These are phyloP conservation scores for Zaprionus gabonicus DNA, from an alignment of 1,140 invertebrate species.

Conservation along the genomic window DNA sequence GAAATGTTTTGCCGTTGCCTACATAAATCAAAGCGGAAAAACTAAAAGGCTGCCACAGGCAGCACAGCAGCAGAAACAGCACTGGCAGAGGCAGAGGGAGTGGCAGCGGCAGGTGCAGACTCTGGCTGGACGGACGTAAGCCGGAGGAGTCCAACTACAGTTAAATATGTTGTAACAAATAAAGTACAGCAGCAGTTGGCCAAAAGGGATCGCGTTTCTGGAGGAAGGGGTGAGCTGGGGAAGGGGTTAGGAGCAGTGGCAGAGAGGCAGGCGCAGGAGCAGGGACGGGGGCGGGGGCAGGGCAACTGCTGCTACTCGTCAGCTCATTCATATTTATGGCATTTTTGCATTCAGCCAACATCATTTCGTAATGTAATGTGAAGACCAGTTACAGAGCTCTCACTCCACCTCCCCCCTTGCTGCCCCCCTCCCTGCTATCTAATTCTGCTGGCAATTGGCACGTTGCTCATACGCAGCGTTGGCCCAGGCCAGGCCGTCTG, in stretches of 20 bases:
- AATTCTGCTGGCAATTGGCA: slow-evolving; percentile 67
- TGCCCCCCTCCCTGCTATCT: neutral
- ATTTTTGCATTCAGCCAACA: slow-evolving; percentile 80
- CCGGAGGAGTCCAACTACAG: slow-evolving; percentile 62
- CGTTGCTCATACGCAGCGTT: slow-evolving; percentile 75
- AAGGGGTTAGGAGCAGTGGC: neutral
- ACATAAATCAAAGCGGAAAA: slow-evolving; percentile 74
- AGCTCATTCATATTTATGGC: slow-evolving; percentile 83
- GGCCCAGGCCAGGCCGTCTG: slow-evolving; percentile 22
- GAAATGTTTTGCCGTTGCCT: slow-evolving; percentile 74
- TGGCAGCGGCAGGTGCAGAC: slow-evolving; percentile 20
- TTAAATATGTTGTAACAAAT: slow-evolving; percentile 83
- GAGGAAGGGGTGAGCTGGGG: neutral
- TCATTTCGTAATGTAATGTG: slow-evolving; percentile 80
- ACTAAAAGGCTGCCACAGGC: slow-evolving; percentile 74
- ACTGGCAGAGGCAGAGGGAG: neutral
- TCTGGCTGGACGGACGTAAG: slow-evolving; percentile 10
- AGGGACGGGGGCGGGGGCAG: slow-evolving; percentile 19
- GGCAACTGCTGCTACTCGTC: slow-evolving; percentile 56
- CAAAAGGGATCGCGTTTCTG: slow-evolving; percentile 32
- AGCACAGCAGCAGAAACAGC: slow-evolving; percentile 1
- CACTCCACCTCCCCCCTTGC: neutral
- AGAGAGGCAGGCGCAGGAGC: neutral
- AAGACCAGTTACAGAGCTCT: slow-evolving; percentile 62
- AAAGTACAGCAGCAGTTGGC: slow-evolving; percentile 71